phyloP scores from a whole-genome alignment of 2,888 invertebrate species.

The Leptopilina syphax region DNA sequence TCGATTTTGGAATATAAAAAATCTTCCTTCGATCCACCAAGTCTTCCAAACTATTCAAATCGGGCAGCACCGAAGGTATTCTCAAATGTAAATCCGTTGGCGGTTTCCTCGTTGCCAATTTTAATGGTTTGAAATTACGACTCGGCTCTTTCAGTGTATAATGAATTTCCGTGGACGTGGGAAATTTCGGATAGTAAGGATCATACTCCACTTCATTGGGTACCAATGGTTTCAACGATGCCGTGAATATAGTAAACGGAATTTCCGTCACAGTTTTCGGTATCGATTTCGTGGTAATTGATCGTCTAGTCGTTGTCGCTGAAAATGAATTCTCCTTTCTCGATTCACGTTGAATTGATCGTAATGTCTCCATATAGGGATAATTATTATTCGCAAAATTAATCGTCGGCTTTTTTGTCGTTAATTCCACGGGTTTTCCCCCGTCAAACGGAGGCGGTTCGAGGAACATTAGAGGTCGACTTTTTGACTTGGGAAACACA shows the following conservation, averaged over 20 bases:
- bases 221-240: conserved; percentile 61
- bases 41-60: conserved; percentile 69
- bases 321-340: conserved; percentile 12
- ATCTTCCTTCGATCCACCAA: conserved; percentile 69
- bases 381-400: conserved; percentile 55
- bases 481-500: conserved; percentile 11
- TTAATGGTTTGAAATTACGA: conserved; percentile 47
- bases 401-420: conserved; percentile 39
- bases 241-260: conserved; percentile 61
- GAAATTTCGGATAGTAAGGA: conserved; percentile 68
- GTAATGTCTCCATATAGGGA: conserved; percentile 65
- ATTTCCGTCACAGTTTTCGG: conserved; percentile 54
- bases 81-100: conserved; percentile 45
- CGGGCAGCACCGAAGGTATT: conserved; percentile 69
- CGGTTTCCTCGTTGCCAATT: conserved; percentile 53
- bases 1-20: conserved; percentile 68
- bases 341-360: conserved; percentile 64
- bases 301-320: neutral
- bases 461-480: conserved; percentile 42
- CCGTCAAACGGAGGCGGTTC: conserved; percentile 43
- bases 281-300: neutral
- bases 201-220: conserved; percentile 67
- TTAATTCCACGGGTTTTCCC: conserved; percentile 10
- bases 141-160: conserved; percentile 61
- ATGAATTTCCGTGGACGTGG: conserved; percentile 67